Percentiles rank a stretch among this genome's conserved stretches.
phyloP scores from a whole-genome alignment of 2,888 invertebrate genomes.

The Carcina quercana region DNA sequence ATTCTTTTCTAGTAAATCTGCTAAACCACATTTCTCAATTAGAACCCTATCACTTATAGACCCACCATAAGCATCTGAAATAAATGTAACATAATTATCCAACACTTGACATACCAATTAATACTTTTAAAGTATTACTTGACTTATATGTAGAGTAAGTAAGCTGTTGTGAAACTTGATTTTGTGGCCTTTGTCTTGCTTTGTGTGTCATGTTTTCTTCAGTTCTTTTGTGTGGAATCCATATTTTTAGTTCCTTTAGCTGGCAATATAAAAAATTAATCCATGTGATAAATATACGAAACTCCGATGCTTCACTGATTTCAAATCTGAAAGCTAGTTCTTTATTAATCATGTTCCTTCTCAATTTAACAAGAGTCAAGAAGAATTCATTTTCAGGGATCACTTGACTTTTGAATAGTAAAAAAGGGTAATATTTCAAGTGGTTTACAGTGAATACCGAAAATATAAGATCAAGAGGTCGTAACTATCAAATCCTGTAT shows the following conservation, averaged over 20 bases:
- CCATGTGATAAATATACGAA: conserved; percentile 4
- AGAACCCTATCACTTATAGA: conserved; percentile 4
- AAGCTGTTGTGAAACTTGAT: conserved; percentile 4
- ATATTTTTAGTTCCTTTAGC: conserved; percentile 4
- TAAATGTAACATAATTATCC: conserved; percentile 2
- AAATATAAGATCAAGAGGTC: neutral
- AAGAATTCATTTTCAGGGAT: conserved; percentile 4
- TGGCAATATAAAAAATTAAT: conserved; percentile 3
- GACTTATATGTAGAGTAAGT: conserved; percentile 6
- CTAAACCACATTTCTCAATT: conserved; percentile 4
- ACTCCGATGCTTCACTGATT: conserved; percentile 1
- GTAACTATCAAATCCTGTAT: conserved; percentile 1
- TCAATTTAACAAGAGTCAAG: conserved; percentile 1
- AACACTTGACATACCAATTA: conserved; percentile 1
- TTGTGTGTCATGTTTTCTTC: neutral
- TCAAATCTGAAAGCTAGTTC: conserved; percentile 3
- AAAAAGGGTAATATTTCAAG: conserved; percentile 1
- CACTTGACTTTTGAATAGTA: neutral
- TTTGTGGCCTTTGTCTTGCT: conserved; percentile 2
- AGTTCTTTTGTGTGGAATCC: neutral
- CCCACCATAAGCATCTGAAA: conserved; percentile 5
- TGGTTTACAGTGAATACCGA: conserved; percentile 1
- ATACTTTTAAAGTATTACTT: conserved; percentile 4
- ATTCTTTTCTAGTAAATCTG: conserved; percentile 1
- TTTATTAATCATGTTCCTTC: conserved; percentile 2